These are phyloP conservation scores for Proterorhinus semilunaris DNA, from an alignment of 2,113 vertebrate species.

Conservation along the genomic window DNA sequence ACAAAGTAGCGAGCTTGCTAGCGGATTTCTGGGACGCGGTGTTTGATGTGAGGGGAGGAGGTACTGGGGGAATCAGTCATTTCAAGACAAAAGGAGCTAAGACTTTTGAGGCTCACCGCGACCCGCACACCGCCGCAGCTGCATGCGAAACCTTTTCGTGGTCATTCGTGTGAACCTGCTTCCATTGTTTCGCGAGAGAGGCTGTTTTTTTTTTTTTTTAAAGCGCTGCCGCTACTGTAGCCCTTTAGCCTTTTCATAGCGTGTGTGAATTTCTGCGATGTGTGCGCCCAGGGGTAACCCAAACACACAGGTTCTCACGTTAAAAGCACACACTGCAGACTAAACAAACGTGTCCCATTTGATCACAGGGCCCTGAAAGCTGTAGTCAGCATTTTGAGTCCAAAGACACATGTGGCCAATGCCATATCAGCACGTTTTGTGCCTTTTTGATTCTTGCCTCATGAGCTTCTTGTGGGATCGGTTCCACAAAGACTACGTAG, in stretches of 20 bases:
- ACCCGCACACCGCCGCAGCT: not conserved
- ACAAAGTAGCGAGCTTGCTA: constrained; percentile 77
- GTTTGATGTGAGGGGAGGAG: constrained; percentile 16
- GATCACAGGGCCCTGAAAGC: constrained; percentile 31
- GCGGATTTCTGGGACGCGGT: constrained; percentile 55
- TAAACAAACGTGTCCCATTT: constrained; percentile 36
- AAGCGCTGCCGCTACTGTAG: constrained; percentile 25
- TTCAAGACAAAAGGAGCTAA: constrained; percentile 54
- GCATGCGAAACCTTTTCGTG: constrained; percentile 10
- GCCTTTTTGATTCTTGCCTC: constrained; percentile 31
- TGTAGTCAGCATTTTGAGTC: constrained; percentile 21
- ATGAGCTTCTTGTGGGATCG: constrained; percentile 32
- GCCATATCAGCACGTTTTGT: constrained; percentile 43
- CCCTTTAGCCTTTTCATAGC: constrained; percentile 58
- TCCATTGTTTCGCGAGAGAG: not conserved
- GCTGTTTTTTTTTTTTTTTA: no score
- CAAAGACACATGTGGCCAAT: constrained; percentile 11
- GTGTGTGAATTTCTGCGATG: constrained; percentile 29
- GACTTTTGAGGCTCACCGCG: constrained; percentile 7
- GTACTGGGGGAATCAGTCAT: constrained; percentile 20
- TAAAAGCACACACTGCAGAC: constrained; percentile 26
- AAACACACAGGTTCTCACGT: constrained; percentile 43
- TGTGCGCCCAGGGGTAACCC: constrained; percentile 36
- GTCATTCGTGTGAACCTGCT: constrained; percentile 46
- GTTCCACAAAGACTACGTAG: not conserved